Base-by-base conservation (phyloP, 2,113 vertebrate genomes). In the Copsychus sechellarum region DNA sequence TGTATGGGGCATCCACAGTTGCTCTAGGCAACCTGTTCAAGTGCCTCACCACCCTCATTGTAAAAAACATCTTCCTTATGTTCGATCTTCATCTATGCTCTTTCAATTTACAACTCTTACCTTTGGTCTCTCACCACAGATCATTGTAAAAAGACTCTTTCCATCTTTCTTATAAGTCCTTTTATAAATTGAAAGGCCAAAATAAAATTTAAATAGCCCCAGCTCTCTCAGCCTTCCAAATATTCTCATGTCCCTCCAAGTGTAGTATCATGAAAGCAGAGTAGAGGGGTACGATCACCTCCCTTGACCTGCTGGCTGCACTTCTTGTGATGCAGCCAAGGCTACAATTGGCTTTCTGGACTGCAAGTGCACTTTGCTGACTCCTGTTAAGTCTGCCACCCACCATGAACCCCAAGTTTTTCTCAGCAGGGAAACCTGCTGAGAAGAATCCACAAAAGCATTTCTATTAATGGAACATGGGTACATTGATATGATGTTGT, bases 271-370 rank as follows among this genome's bases (percentile, higher is more conserved):
- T 0, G 0, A 74, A 53, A 58, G n/a, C 11, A 9, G 51, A 76
- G 36, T 2, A 47, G 28, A 81, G 34, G 8, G 7, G 11, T 4
- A 43, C 22, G 88, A 69, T 64, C 28, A 23, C 19, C 8, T 88
- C 2, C 9, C 5, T 73, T 2, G 1, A 31, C 5, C 38, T 62
- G 31, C 36, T 85, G 51, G 31, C 20, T 18, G 4, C 2, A 3
- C 9, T 28, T 66, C 26, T 28, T 62, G 7, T 38, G 47, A 38
- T 48, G 43, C 16, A 78, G 33, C 9, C 42, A 16, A 38, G 11
- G 23, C 8, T 36, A 45, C 2, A 6, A 3, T 1, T 17, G 20
- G n/a, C 20, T 66, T 80, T 71, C n/a, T 16, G 36, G 26, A 17
- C 25, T 57, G n/a, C 29, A 26, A 36, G 18, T 2, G 2, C 28